These are phyloP conservation scores for Atrichornis clamosus DNA, from an alignment of 2,113 vertebrate species.

Conservation along the genomic window DNA sequence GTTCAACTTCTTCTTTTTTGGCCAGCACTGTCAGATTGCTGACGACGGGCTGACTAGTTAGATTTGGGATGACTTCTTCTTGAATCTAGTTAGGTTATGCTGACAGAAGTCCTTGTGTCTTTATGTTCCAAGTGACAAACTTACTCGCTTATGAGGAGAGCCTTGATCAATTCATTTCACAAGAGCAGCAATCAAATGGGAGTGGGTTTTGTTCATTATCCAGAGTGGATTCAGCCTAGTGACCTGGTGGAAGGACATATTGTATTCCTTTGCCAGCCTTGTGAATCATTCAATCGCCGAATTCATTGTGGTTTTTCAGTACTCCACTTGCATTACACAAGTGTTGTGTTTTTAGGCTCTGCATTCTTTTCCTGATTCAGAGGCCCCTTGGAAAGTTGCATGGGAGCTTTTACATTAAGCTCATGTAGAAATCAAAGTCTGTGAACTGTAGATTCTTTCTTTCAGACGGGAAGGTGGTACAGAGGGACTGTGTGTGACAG, in stretches of 20 bases:
- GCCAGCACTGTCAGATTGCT: not conserved
- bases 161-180: not conserved
- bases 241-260: not conserved
- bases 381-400: not conserved
- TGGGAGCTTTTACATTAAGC: not conserved
- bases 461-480: not conserved
- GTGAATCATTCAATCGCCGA: not conserved
- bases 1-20: not conserved
- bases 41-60: not conserved
- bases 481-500: not conserved
- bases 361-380: not conserved
- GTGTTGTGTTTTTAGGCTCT: not conserved
- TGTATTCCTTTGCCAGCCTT: not conserved
- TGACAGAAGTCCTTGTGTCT: not conserved
- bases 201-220: not conserved
- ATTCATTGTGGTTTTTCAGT: not conserved
- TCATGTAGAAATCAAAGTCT: not conserved
- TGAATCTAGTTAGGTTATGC: not conserved
- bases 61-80: not conserved
- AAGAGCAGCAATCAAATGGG: not conserved
- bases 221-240: not conserved
- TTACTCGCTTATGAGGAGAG: accelerated
- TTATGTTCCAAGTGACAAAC: not conserved
- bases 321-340: not conserved
- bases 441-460: not conserved